phyloP scores from a whole-genome alignment of 2,113 vertebrate species.

The Enhydra lutris region DNA sequence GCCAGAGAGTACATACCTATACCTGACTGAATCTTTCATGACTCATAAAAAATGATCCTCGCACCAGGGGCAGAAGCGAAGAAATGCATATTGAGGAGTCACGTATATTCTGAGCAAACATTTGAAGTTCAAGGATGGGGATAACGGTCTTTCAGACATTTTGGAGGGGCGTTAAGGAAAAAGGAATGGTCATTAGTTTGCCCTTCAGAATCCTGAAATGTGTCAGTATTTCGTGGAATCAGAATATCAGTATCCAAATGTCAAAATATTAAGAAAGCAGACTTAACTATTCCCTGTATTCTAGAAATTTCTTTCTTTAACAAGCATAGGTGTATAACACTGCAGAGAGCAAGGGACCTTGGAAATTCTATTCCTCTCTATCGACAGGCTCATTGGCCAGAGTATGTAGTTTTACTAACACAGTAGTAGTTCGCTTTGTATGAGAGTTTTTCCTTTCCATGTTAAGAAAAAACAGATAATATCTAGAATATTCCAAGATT shows the following conservation, averaged over 20 bases:
- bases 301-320: not conserved
- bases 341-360: not conserved
- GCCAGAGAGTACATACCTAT: not conserved
- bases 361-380: not conserved
- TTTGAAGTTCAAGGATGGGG: not conserved
- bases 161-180: not conserved
- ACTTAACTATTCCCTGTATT: not conserved
- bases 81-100: not conserved
- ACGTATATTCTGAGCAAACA: not conserved
- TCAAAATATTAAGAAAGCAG: not conserved
- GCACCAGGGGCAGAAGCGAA: not conserved
- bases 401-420: not conserved
- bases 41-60: not conserved
- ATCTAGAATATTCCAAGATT: not conserved
- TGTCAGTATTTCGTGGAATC: not conserved
- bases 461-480: not conserved
- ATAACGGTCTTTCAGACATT: not conserved
- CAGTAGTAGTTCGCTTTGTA: not conserved
- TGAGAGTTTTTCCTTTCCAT: not conserved
- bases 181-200: not conserved
- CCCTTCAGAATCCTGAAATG: not conserved
- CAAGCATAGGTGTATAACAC: not conserved
- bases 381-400: not conserved
- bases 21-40: not conserved
- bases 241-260: slow-evolving; percentile 4